Evolutionary conservation across 2,113 vertebrate species (phyloP).

Genomic region (Brevimyrus niger): DNA sequence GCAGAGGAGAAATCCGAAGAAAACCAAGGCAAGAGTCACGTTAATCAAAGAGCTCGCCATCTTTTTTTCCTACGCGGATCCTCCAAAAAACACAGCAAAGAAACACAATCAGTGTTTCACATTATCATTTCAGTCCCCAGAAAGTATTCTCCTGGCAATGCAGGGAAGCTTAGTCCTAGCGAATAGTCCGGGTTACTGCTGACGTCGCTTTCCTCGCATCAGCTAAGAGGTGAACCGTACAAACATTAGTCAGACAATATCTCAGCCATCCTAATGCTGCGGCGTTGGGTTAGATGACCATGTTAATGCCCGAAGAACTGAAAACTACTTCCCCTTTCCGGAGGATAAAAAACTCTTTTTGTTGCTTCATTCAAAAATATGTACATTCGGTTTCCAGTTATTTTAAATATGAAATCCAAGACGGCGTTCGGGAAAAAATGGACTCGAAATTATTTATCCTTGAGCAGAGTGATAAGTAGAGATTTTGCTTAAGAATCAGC

Average conservation of each 20-base stretch:
- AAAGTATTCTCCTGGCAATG: constrained; percentile 13
- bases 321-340: constrained; percentile 26
- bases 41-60: constrained; percentile 53
- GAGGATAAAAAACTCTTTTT: not conserved
- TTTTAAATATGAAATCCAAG: not conserved
- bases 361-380: not conserved
- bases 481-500: not conserved
- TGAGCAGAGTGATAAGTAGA: not conserved
- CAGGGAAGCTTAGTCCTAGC: constrained; percentile 18
- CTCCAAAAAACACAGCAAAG: constrained; percentile 26
- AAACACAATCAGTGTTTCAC: constrained; percentile 34
- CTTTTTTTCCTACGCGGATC: constrained; percentile 22
- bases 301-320: not conserved
- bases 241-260: constrained; percentile 8
- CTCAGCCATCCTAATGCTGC: not conserved
- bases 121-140: constrained; percentile 29
- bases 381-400: not conserved
- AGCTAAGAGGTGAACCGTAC: constrained; percentile 28
- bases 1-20: constrained; percentile 55
- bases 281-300: not conserved
- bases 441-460: not conserved
- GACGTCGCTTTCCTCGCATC: constrained; percentile 21
- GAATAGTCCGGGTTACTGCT: constrained; percentile 35
- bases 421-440: not conserved
- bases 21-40: constrained; percentile 40